These are phyloP conservation scores for Scaptomyza hsui DNA, from an alignment of 1,140 invertebrate species.

Conservation along the genomic window DNA sequence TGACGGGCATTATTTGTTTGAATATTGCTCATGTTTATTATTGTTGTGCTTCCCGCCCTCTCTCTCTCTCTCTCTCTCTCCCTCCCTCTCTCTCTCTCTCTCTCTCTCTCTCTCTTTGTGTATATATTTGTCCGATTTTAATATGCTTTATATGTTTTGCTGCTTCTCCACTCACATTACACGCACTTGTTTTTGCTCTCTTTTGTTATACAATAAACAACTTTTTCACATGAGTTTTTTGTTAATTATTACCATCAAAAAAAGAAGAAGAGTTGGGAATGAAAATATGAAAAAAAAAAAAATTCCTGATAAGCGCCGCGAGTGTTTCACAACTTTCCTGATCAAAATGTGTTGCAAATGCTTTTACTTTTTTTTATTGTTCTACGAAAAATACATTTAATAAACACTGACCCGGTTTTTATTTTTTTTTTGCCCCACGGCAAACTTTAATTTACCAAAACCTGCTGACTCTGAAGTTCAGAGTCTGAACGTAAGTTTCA, in stretches of 20 bases:
- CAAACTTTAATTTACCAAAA: no score
- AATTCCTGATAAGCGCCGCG: conserved; percentile 4
- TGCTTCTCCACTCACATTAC: not conserved
- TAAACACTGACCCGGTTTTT: no score
- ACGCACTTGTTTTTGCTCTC: conserved; percentile 14
- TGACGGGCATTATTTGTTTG: conserved; percentile 31
- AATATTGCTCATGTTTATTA: conserved; percentile 37
- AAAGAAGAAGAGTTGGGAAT: not conserved
- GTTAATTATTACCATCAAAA: conserved; percentile 24
- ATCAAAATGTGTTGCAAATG: conserved; percentile 1
- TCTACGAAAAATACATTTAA: not conserved
- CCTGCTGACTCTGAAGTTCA: no score
- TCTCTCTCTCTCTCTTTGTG: not conserved
- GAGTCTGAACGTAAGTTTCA: no score
- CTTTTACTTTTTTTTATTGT: conserved; percentile 1
- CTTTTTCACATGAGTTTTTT: conserved; percentile 34
- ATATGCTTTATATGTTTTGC: conserved; percentile 50
- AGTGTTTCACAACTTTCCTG: not conserved
- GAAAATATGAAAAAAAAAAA: conserved; percentile 5
- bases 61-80: no score
- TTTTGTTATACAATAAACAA: conserved; percentile 31
- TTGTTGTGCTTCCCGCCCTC: conserved; percentile 24
- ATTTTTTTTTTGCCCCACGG: no score
- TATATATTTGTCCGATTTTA: conserved; percentile 43
- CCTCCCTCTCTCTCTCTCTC: no score